Percentiles rank a stretch among this genome's conserved stretches.
These are phyloP conservation scores for Euclidia mi DNA, from an alignment of 2,888 invertebrate species.

Conservation along the genomic window DNA sequence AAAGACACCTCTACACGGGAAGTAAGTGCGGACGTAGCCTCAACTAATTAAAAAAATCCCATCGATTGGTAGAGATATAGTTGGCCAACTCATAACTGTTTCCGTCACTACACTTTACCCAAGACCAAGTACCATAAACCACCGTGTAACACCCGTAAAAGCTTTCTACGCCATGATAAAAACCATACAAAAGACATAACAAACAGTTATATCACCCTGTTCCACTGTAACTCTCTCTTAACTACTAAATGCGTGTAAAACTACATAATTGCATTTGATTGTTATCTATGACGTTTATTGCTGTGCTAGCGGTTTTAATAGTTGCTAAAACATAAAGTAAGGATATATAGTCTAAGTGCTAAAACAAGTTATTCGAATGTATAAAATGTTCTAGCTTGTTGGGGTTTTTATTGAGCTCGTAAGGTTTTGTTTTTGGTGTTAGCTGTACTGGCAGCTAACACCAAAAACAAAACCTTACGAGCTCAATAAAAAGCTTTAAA, in stretches of 20 bases:
- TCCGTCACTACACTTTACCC: constrained; percentile 6
- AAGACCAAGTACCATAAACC: constrained; percentile 21
- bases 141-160: constrained; percentile 28
- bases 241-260: constrained; percentile 27
- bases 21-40: no score
- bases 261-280: constrained; percentile 35
- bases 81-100: constrained; percentile 1
- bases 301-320: constrained; percentile 4
- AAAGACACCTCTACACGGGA: no score
- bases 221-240: constrained; percentile 40
- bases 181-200: constrained; percentile 24
- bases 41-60: no score
- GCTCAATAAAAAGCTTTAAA: no score
- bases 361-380: no score
- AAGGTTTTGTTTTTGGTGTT: no score
- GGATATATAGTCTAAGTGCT: no score
- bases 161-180: constrained; percentile 43
- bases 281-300: constrained; percentile 21
- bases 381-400: no score
- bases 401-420: not conserved
- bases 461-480: no score
- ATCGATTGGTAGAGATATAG: not conserved
- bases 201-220: constrained; percentile 31
- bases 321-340: no score
- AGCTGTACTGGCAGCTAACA: no score